Evolutionary conservation across 2,888 invertebrate genomes (phyloP), one percentile per base, ranked within the genome.

Genomic region (Noctua janthe): DNA sequence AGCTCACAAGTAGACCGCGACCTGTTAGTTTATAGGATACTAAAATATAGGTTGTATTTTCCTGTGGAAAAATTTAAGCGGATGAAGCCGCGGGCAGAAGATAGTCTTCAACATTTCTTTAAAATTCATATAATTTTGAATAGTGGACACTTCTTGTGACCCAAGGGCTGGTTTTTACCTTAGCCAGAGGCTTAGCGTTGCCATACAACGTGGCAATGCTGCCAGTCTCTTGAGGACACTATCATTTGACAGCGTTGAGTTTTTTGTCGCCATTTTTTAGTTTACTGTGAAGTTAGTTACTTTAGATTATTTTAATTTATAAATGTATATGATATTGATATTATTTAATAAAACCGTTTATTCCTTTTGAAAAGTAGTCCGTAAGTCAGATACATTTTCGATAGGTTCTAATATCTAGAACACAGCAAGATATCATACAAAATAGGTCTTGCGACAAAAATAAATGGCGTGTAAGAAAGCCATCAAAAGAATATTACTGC

Each of bases 401-500:
- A 56, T 29, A 80, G 1, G 17, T 39, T 49, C 4, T 29, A 59
- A 59, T 35, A 51, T 35, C 43, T 54, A 81, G 15, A 29, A 66
- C 10, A 76, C 49, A 76, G 56, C 23, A 74, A 76, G 15, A 43
- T n/a, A 15, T 59, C 29, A 39, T 23, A 75, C 64, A 74, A 82
- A 73, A 49, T 67, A 73, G 47, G 7, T 51, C 66, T 23, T 10
- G 11, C 15, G 66, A 43, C 15, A 35, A 10, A 73, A 71, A 70
- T 35, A 82, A 73, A 75, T 76, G 29, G 51, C n/a, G 54, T 75
- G 29, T 81, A 71, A 84, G 20, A 81, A 85, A 82, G 47, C 39
- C 49, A 62, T 85, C 54, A 81, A 76, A 85, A 62, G 20, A 54
- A 81, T 83, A 70, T 85, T 81, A 75, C 72, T 59, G 62, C 35